phyloP scores from a whole-genome alignment of 2,113 vertebrate species.

The Crotalus tigris region DNA sequence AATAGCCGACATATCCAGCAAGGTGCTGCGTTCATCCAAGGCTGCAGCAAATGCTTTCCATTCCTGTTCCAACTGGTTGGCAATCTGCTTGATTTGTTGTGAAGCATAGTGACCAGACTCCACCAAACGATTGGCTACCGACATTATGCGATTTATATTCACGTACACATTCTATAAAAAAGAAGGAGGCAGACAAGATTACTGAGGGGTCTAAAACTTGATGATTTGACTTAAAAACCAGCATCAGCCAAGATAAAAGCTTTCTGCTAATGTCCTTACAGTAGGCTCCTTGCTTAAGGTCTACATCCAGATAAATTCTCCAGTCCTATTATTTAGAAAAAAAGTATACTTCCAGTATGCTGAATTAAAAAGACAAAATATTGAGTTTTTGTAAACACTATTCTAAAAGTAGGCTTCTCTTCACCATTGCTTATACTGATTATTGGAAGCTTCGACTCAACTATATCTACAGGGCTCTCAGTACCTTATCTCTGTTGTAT shows the following conservation, averaged over 20 bases:
- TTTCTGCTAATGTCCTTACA: neutral
- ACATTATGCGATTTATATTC: slow-evolving; percentile 98
- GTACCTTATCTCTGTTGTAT: neutral
- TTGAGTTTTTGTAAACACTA: neutral
- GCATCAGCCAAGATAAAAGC: neutral
- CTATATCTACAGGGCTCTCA: neutral
- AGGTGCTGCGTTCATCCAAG: slow-evolving; percentile 91
- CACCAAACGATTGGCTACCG: slow-evolving; percentile 89
- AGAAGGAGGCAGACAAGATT: neutral
- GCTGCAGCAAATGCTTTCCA: slow-evolving; percentile 98
- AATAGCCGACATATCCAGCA: slow-evolving; percentile 93
- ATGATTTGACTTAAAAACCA: neutral
- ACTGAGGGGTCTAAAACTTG: no score
- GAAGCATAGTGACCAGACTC: slow-evolving; percentile 96
- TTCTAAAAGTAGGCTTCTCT: neutral
- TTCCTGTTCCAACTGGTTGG: slow-evolving; percentile 92
- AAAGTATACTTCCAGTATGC: neutral
- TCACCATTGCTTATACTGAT: neutral
- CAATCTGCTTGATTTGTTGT: slow-evolving; percentile 97
- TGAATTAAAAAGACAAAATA: neutral
- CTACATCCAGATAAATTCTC: neutral
- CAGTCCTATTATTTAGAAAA: neutral
- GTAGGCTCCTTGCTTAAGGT: neutral
- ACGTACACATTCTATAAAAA: slow-evolving; percentile 90
- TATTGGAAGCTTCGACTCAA: neutral